Base-by-base conservation (phyloP, 1,140 invertebrate species). In the Eueides isabella region DNA sequence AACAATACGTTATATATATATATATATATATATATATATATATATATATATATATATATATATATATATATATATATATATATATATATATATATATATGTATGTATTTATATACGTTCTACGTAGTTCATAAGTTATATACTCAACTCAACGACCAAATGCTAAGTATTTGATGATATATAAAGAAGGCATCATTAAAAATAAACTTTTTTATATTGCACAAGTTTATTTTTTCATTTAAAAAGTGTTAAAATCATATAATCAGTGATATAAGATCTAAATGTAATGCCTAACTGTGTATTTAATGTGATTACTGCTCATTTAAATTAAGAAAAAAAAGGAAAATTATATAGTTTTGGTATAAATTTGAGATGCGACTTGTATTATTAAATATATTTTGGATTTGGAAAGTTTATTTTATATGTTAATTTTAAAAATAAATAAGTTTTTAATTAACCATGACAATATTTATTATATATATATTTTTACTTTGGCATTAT, bases 401-500 rank as follows among this genome's bases (percentile, higher is more conserved):
- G 14, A 12, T 38, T 38, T 38, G 14, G 35, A 38, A 38, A 19
- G 7, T 6, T 19, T 44, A 7, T n/a, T 5, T 16, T 44, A n/a
- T 44, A 44, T 44, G n/a, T 44, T 44, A 9, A 44, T 38, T 38
- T 38, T 14, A 38, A 3, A 16, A 38, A 38, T 44, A 9, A 44
- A 44, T 44, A 4, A n/a, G 2, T n/a, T 7, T n/a, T 44, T 19
- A 11, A n/a, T 19, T n/a, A 44, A 44, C 7, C 41, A 44, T 44
- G 41, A 19, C n/a, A 44, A 12, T 14, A n/a, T 19, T 7, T 44
- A 5, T 44, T 19, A 7, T 44, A 6, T 44, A n/a, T 44, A 1
- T 44, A n/a, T 44, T 41, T 41, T 19, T 44, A n/a, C n/a, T 44
- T 44, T n/a, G 41, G n/a, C 41, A 44, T 44, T 44, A 44, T 44